These are phyloP conservation scores for Orcinus orca DNA, from an alignment of 2,113 vertebrate genomes.

Conservation along the genomic window DNA sequence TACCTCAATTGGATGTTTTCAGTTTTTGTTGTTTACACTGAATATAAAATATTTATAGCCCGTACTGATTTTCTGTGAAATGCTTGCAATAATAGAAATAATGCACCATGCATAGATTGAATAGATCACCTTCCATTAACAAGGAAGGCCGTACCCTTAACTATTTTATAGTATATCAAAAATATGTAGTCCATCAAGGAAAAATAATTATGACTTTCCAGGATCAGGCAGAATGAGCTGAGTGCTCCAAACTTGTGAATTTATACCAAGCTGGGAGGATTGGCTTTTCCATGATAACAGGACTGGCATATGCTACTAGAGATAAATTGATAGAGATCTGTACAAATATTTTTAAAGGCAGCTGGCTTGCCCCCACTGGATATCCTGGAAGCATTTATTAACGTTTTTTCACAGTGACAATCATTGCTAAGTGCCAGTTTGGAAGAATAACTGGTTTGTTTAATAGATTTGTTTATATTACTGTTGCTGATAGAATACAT, in stretches of 20 bases:
- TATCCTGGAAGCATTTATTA: not conserved
- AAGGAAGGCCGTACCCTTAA: not conserved
- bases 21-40: not conserved
- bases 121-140: not conserved
- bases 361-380: not conserved
- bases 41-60: conserved; percentile 22
- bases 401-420: not conserved
- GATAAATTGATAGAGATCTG: not conserved
- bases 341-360: conserved; percentile 54
- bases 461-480: conserved; percentile 2
- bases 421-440: not conserved
- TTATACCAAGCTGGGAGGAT: not conserved
- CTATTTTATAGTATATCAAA: not conserved
- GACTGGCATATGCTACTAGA: not conserved
- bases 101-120: not conserved
- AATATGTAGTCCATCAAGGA: not conserved
- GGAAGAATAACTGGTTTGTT: not conserved
- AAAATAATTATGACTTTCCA: not conserved
- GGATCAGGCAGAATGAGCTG: not conserved
- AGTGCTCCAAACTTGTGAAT: not conserved
- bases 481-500: not conserved
- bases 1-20: not conserved
- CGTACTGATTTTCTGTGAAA: not conserved
- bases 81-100: not conserved
- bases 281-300: conserved; percentile 9